Conservation (phyloP, 1,140 invertebrate genomes). For the Metopolophium dirhodum region DNA sequence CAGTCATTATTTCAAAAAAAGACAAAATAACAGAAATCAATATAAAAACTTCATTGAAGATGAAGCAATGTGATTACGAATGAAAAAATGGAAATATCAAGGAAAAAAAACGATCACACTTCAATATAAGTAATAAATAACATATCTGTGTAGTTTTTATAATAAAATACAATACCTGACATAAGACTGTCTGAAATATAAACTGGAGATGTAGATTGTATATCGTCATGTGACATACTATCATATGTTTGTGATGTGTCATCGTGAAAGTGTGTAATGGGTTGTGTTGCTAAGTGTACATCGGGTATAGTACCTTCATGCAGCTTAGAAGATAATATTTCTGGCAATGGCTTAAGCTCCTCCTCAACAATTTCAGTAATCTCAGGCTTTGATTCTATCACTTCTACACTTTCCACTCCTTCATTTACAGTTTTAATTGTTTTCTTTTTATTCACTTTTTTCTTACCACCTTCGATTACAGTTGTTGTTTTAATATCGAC, state of each 20-base stretch:
- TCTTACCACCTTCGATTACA: background rate
- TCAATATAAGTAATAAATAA: background rate
- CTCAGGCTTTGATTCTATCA: background rate
- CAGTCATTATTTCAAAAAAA: too few relatives aligned
- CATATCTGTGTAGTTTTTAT: background rate
- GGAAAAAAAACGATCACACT: background rate
- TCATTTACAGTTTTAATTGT: background rate
- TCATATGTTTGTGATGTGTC: background rate
- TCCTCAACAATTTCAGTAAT: slow-evolving; percentile 56
- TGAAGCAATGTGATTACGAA: too few relatives aligned
- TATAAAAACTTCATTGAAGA: too few relatives aligned
- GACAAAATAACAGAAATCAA: too few relatives aligned
- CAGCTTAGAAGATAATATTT: background rate
- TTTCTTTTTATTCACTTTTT: background rate
- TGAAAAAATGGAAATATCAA: background rate
- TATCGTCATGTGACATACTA: too few relatives aligned
- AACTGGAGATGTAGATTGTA: too few relatives aligned
- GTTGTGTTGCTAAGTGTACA: too few relatives aligned
- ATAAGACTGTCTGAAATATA: too few relatives aligned
- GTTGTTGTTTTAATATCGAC: background rate
- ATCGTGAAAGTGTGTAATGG: background rate
- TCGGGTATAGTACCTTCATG: too few relatives aligned
- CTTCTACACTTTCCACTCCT: background rate
- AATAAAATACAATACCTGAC: slow-evolving; percentile 1
- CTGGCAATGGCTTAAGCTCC: slow-evolving; percentile 33